A percentile compares a stretch with the other conserved stretches of the same genome.
These are phyloP conservation scores for Cheiracanthium punctorium DNA, from an alignment of 2,888 invertebrate species.

Conservation along the genomic window DNA sequence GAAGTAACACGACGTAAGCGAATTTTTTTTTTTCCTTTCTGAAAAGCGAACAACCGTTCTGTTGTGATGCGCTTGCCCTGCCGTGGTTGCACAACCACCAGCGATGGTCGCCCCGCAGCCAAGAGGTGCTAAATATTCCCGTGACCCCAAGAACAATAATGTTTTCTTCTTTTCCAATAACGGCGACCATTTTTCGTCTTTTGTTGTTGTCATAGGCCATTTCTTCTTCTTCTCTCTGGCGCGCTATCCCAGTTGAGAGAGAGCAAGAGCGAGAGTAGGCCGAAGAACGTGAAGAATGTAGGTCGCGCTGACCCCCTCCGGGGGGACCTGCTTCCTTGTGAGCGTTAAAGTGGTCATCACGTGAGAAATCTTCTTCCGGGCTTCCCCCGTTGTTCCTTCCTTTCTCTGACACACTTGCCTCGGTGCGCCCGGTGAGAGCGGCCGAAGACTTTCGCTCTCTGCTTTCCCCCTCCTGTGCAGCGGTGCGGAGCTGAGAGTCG, in stretches of 20 bases:
- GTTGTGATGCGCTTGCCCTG: too few relatives aligned
- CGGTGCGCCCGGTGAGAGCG: neutral
- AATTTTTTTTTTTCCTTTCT: neutral
- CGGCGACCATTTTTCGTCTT: neutral
- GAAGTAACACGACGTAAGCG: neutral
- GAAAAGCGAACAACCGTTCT: neutral
- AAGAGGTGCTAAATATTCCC: conserved; percentile 24
- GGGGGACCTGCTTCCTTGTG: neutral
- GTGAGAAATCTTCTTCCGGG: conserved; percentile 37
- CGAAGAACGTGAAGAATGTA: conserved; percentile 20
- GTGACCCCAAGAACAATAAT: conserved; percentile 15
- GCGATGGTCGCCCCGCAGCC: neutral
- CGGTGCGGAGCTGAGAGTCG: neutral
- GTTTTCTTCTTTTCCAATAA: neutral
- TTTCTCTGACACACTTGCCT: conserved; percentile 16
- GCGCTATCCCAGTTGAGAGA: neutral
- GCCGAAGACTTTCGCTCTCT: too few relatives aligned
- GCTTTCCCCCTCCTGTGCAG: too few relatives aligned
- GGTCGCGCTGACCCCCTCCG: neutral
- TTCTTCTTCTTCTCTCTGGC: neutral
- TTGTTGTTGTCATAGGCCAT: neutral
- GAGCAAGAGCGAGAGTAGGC: conserved; percentile 21
- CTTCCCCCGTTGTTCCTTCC: conserved; percentile 20
- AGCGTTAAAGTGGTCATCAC: conserved; percentile 13
- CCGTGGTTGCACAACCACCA: neutral